Conservation (phyloP, 2,797 vertebrate genomes). For the Eutrigla gurnardus region DNA sequence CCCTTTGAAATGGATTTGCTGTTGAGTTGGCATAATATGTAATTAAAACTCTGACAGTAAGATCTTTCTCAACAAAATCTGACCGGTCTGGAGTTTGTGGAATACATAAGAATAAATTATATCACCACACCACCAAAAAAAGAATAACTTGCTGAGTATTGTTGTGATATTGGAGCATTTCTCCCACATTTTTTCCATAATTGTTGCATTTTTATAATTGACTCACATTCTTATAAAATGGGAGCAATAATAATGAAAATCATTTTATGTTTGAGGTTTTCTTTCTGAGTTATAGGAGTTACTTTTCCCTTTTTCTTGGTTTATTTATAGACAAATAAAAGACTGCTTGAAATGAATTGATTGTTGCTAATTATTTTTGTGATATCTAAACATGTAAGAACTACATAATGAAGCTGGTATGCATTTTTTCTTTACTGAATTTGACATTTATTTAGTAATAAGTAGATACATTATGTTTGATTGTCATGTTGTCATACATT, state of each 20-base stretch:
- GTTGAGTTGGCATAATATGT: constrained; percentile 41
- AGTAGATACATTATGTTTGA: not conserved
- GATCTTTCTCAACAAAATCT: constrained; percentile 27
- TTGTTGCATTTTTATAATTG: constrained; percentile 25
- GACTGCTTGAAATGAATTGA: constrained; percentile 46
- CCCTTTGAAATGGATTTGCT: constrained; percentile 41
- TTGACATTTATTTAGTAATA: not conserved
- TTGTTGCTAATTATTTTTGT: constrained; percentile 13
- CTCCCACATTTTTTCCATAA: constrained; percentile 1
- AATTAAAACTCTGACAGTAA: constrained; percentile 19
- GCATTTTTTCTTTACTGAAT: not conserved
- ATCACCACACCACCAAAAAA: constrained; percentile 31
- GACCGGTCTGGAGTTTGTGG: constrained; percentile 7
- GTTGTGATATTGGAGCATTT: not conserved
- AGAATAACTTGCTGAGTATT: constrained; percentile 3
- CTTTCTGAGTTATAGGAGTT: constrained; percentile 1
- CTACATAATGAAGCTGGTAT: not conserved
- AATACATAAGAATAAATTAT: constrained; percentile 1
- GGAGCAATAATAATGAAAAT: constrained; percentile 29
- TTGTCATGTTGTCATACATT: not conserved
- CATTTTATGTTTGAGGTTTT: not conserved
- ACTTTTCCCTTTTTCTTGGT: constrained; percentile 47
- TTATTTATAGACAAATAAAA: constrained; percentile 79
- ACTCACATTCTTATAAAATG: constrained; percentile 12
- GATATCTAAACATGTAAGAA: not conserved